These are phyloP conservation scores for Heliornis fulica DNA, from an alignment of 2,113 vertebrate species.

Conservation along the genomic window DNA sequence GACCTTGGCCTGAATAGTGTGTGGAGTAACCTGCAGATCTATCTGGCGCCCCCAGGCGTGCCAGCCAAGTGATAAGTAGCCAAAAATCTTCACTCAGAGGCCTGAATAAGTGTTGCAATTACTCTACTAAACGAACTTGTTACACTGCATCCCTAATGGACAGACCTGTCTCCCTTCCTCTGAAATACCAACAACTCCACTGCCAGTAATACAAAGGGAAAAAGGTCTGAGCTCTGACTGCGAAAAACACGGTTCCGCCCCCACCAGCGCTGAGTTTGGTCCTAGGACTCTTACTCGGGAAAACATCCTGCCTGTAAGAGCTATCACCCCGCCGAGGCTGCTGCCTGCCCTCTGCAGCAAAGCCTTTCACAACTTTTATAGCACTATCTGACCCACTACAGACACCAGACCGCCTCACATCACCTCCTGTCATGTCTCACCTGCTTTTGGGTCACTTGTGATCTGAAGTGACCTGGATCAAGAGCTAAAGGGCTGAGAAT, in stretches of 20 bases:
- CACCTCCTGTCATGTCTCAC: neutral
- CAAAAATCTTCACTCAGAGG: neutral
- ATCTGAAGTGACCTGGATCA: constrained; percentile 19
- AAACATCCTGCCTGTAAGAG: neutral
- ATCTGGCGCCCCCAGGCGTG: neutral
- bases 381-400: neutral
- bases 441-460: neutral
- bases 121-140: neutral
- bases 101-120: neutral
- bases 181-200: neutral
- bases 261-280: neutral
- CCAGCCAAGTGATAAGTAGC: neutral
- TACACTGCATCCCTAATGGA: neutral
- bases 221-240: neutral
- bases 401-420: neutral
- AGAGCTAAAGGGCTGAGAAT: constrained; percentile 12
- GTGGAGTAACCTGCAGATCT: neutral
- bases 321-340: neutral
- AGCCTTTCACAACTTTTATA: neutral
- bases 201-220: neutral
- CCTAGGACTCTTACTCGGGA: neutral
- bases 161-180: neutral
- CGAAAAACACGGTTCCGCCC: neutral
- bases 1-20: neutral
- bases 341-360: neutral